Evolutionary conservation across 2,797 vertebrate genomes (phyloP).

Genomic region (Hydrophis major): DNA sequence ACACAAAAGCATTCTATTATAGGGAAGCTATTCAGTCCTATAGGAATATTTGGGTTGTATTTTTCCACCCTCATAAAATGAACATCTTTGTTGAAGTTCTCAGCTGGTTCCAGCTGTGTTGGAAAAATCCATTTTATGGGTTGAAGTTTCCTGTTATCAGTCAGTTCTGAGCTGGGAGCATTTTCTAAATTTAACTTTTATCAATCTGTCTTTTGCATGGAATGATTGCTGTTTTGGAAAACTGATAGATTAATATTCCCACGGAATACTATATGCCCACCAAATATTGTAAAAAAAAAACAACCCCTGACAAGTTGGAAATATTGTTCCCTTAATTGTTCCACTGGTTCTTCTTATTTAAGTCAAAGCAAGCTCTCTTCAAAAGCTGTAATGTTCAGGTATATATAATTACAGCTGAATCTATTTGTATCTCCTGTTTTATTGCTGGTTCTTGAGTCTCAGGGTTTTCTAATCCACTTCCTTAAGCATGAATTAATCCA

Average conservation of each 20-base stretch:
- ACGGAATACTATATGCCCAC: background rate
- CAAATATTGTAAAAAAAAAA: too few relatives aligned
- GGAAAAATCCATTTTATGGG: background rate
- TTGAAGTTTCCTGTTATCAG: background rate
- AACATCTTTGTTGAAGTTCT: background rate
- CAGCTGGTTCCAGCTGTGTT: background rate
- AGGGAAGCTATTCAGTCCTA: background rate
- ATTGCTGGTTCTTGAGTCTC: background rate
- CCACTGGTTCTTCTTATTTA: background rate
- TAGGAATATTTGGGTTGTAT: background rate
- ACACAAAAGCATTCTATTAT: background rate
- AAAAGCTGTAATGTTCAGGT: background rate
- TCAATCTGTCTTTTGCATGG: background rate
- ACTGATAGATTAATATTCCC: background rate
- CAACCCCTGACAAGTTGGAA: background rate
- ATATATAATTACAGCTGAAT: background rate
- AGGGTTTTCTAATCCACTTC: background rate
- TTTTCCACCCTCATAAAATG: background rate
- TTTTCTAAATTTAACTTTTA: background rate
- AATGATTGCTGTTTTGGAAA: background rate
- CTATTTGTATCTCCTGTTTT: background rate
- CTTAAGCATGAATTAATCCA: background rate
- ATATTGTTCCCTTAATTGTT: background rate
- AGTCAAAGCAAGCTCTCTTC: background rate
- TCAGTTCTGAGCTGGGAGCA: background rate